phyloP scores from a whole-genome alignment of 1,140 invertebrate species.

The Sesamia nonagrioides region DNA sequence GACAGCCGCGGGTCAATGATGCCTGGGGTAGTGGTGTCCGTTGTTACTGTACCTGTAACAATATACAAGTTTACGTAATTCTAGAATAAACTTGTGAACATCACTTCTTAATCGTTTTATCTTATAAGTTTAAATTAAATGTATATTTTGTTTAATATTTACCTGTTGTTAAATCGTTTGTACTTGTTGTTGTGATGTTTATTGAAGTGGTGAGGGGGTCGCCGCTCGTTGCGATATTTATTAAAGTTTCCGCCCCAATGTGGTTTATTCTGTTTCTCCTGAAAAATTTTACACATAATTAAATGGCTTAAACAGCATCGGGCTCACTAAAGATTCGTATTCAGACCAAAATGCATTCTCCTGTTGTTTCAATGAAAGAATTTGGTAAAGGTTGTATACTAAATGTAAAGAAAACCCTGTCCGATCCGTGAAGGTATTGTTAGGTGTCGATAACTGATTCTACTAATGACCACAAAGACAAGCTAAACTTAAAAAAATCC shows the following conservation, averaged over 20 bases:
- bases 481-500: too few species aligned
- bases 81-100: too few species aligned
- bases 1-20: conserved; percentile 77
- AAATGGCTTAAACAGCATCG: neutral
- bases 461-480: too few species aligned
- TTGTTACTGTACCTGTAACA: conserved; percentile 74
- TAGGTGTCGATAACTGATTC: too few species aligned
- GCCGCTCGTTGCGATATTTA: conserved; percentile 76
- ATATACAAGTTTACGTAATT: conserved; percentile 16
- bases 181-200: conserved; percentile 83
- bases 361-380: too few species aligned
- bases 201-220: conserved; percentile 74
- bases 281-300: neutral
- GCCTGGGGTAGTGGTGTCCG: conserved; percentile 77
- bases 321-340: too few species aligned
- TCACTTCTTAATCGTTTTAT: neutral
- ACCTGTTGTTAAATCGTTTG: conserved; percentile 83
- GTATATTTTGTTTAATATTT: conserved; percentile 28
- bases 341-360: too few species aligned
- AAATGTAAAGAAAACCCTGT: too few species aligned
- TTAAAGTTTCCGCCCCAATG: conserved; percentile 76
- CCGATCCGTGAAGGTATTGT: too few species aligned
- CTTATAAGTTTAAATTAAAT: neutral
- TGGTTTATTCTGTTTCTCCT: conserved; percentile 83
- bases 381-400: too few species aligned